phyloP scores from a whole-genome alignment of 2,113 vertebrate genomes.

The Gymnobelideus leadbeateri region DNA sequence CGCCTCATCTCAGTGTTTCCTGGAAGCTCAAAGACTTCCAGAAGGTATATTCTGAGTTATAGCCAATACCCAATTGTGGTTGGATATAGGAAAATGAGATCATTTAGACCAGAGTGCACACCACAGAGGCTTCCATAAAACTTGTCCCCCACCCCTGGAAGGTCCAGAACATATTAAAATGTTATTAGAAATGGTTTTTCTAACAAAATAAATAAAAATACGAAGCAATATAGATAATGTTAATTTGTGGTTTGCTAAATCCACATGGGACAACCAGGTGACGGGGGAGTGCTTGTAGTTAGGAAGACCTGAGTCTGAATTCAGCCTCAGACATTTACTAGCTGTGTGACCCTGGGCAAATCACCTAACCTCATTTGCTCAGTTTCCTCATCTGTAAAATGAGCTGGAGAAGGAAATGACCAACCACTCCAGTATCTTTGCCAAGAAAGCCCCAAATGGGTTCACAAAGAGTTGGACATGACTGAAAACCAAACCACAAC shows the following conservation, averaged over 20 bases:
- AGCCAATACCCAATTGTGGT: background rate
- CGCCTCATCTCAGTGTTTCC: constrained; percentile 6
- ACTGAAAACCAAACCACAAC: background rate
- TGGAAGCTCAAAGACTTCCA: background rate
- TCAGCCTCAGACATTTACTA: background rate
- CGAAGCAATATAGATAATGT: background rate
- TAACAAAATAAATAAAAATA: background rate
- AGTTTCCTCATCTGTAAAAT: background rate
- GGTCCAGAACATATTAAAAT: background rate
- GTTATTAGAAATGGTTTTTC: background rate
- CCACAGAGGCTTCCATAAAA: background rate
- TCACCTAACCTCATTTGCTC: background rate
- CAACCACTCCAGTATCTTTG: background rate
- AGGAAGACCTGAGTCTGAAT: background rate
- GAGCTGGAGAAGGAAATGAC: background rate
- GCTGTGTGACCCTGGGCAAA: background rate
- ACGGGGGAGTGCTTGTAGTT: background rate
- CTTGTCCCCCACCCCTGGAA: background rate
- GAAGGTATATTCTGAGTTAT: background rate
- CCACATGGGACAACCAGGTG: background rate
- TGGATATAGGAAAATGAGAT: background rate
- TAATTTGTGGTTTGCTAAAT: background rate
- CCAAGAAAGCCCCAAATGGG: background rate
- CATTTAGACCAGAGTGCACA: background rate
- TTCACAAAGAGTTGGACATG: background rate